Base-by-base conservation (phyloP, 2,888 invertebrate species). In the Sympetrum striolatum region DNA sequence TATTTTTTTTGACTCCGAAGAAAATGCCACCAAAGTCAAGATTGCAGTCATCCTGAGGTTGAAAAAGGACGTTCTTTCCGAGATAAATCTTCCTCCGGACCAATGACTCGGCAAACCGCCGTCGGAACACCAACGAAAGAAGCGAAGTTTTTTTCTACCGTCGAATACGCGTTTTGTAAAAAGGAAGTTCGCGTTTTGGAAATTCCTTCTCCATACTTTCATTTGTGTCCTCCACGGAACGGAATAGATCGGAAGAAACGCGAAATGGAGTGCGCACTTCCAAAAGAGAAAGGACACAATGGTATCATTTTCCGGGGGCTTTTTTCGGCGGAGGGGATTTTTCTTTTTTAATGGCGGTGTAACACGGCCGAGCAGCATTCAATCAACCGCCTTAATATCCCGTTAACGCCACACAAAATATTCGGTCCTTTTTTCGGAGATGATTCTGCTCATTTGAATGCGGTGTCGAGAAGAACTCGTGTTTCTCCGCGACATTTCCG, bases 371-470 rank as follows among this genome's bases (percentile, higher is more conserved):
- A 35, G 58, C 82, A 35, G 58, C 35, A 58, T 82, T 82, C 82
- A 82, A 82, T 82, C 82, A 53, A 14, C 48, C 5, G 53, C 82
- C 58, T 82, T 82, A 58, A 82, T 82, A 82, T 60, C 82, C 82
- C 37, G 58, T 82, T 82, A 82, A 82, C 82, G 82, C 82, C 48
- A 31, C 58, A 35, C 15, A 44, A 82, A 82, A 60, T 82, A 82
- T 82, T 82, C 82, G 31, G 31, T 58, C 58, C 82, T 25, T 58
- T 82, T 44, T 82, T 82, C 58, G 82, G 25, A 31, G 53, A 35
- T 18, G 82, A 82, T 58, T 82, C 58, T 15, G 82, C 82, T 82
- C 82, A 82, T 82, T 82, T 82, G 82, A 82, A 82, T 82, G 82
- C 58, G 64, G 22, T 64, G 64, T 64, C 64, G 64, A 64, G 22